phyloP scores from a whole-genome alignment of 2,113 vertebrate species.

The Pandion haliaetus region DNA sequence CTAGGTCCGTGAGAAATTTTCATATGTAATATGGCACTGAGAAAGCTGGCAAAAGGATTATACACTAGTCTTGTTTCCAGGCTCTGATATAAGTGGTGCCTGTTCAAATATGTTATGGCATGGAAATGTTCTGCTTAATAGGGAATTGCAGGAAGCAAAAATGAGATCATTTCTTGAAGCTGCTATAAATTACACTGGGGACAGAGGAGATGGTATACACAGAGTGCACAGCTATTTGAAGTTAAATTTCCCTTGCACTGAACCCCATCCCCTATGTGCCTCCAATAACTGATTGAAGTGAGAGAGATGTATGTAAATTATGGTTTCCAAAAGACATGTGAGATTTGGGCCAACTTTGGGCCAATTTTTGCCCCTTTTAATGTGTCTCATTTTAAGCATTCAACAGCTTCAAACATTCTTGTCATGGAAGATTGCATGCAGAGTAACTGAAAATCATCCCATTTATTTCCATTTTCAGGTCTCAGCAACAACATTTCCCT shows the following conservation, averaged over 20 bases:
- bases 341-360: background rate
- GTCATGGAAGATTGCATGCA: background rate
- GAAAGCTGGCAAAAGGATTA: background rate
- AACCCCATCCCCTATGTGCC: background rate
- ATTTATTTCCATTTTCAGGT: constrained; percentile 26
- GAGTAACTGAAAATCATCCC: background rate
- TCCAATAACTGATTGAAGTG: background rate
- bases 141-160: background rate
- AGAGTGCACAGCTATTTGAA: background rate
- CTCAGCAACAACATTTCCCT: background rate
- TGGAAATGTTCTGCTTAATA: background rate
- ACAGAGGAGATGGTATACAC: background rate
- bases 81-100: background rate
- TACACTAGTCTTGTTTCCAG: background rate
- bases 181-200: background rate
- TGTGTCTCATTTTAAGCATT: background rate
- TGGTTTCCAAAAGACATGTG: background rate
- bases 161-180: background rate
- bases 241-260: background rate
- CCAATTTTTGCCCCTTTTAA: background rate
- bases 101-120: background rate
- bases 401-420: background rate
- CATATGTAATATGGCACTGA: background rate
- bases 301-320: background rate
- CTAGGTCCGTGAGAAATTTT: background rate